Conservation (phyloP, 2,797 vertebrate genomes). For the Protosalanx chinensis region DNA sequence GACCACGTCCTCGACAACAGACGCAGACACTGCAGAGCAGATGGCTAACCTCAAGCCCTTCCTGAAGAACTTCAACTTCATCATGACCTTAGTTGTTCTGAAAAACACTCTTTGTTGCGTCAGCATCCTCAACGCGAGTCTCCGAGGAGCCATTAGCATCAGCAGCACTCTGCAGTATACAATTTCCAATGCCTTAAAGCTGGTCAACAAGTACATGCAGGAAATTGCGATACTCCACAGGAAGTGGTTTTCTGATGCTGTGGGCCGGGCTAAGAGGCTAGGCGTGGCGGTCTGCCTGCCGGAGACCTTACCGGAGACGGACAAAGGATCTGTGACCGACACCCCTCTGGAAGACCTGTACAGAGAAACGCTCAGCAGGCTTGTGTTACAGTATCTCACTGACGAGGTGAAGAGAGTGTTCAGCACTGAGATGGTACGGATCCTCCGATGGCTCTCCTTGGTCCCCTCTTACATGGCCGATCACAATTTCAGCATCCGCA, state of each 20-base stretch:
- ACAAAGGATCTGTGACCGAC: slow-evolving; percentile 68
- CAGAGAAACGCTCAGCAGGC: slow-evolving; percentile 85
- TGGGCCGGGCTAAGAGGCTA: slow-evolving; percentile 84
- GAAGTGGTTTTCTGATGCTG: slow-evolving; percentile 95
- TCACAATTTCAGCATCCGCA: slow-evolving; percentile 93
- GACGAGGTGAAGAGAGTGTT: slow-evolving; percentile 92
- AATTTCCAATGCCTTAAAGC: slow-evolving; percentile 92
- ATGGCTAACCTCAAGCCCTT: slow-evolving; percentile 83
- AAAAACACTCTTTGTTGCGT: slow-evolving; percentile 96
- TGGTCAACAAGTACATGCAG: slow-evolving; percentile 93
- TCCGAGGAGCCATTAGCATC: slow-evolving; percentile 90
- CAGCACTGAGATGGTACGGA: slow-evolving; percentile 90
- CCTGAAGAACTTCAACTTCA: slow-evolving; percentile 92
- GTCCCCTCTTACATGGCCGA: slow-evolving; percentile 98
- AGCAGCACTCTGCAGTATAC: slow-evolving; percentile 90
- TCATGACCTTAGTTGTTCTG: slow-evolving; percentile 88
- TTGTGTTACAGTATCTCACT: slow-evolving; percentile 86
- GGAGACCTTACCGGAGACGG: slow-evolving; percentile 67
- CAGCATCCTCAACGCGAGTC: slow-evolving; percentile 94
- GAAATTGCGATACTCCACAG: slow-evolving; percentile 94
- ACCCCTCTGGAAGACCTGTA: slow-evolving; percentile 87
- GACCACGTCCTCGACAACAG: slow-evolving; percentile 77
- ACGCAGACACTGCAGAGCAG: slow-evolving; percentile 73
- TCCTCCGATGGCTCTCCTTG: slow-evolving; percentile 89
- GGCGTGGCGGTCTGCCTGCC: slow-evolving; percentile 83